Evolutionary conservation across 2,797 vertebrate species (phyloP), one percentile per base, ranked within the genome.

Genomic region (Notoglanidium macrostoma): DNA sequence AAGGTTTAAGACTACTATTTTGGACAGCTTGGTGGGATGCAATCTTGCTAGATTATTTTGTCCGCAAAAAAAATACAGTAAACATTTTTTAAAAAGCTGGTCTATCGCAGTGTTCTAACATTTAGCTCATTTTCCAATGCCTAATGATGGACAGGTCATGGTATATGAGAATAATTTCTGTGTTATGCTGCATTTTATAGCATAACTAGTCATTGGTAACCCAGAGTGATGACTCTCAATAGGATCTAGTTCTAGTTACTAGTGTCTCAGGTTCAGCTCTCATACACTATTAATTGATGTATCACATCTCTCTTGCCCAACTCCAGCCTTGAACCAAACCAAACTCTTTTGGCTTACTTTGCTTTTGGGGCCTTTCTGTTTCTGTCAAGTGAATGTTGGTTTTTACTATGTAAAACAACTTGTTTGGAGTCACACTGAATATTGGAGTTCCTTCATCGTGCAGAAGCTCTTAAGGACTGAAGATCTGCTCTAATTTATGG

Each of bases 281-380:
- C 95, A 97, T 98, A 91, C 92, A 97, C 94, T 96, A 98, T 98
- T 97, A 94, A 98, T 95, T 46, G 11, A 80, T 86, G 94, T 97
- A 96, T 97, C 97, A 92, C 93, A 94, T 97, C 95, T 90, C 96
- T 94, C 90, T 91, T 94, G 82, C 91, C 91, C 93, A 93, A 93
- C 94, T 92, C 91, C 94, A 92, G 92, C 92, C 93, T 83, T 86
- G 90, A 91, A 93, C 92, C 91, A 90, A 95, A 95, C 93, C 89
- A 90, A 92, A 92, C 90, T 95, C 92, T 94, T 95, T 93, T 94
- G 92, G 91, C 91, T 90, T 91, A 92, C 91, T 92, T 92, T 91
- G 91, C 92, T 92, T 92, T 93, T 94, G 92, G 91, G 87, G 91
- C 89, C 89, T 92, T 92, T 92, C 92, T 91, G 89, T 88, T 92